These are phyloP conservation scores for Oreonectes daqikongensis DNA, from an alignment of 2,797 vertebrate species.

Conservation along the genomic window DNA sequence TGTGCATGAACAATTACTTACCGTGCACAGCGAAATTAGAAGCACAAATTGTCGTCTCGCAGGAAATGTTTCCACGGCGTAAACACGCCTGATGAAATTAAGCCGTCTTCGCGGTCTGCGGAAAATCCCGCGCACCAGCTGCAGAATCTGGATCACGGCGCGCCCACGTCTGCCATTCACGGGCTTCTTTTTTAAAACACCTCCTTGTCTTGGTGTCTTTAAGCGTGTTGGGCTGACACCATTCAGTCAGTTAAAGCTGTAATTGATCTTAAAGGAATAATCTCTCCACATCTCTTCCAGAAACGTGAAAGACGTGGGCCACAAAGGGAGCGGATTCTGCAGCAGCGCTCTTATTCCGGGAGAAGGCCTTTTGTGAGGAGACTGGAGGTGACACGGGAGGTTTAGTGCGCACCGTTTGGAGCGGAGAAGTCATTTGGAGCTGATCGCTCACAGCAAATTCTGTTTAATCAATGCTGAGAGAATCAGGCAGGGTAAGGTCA, in stretches of 20 bases:
- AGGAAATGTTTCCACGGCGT: constrained; percentile 25
- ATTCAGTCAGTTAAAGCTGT: constrained; percentile 62
- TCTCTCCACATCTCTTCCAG: constrained; percentile 58
- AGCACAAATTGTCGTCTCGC: constrained; percentile 30
- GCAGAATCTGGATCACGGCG: constrained; percentile 30
- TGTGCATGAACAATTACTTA: constrained; percentile 26
- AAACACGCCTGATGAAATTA: constrained; percentile 30
- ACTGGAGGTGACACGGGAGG: constrained; percentile 77
- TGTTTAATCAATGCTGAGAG: constrained; percentile 65
- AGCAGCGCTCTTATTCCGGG: constrained; percentile 21
- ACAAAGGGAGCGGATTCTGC: constrained; percentile 21
- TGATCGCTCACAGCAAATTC: constrained; percentile 70
- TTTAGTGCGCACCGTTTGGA: constrained; percentile 73
- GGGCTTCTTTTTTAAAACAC: constrained; percentile 37
- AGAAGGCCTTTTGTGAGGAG: constrained; percentile 72
- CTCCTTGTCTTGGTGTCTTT: constrained; percentile 46
- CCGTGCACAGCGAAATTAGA: constrained; percentile 9
- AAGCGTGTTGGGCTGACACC: constrained; percentile 54
- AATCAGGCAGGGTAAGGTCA: constrained; percentile 59
- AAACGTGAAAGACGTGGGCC: constrained; percentile 38
- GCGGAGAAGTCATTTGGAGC: constrained; percentile 72
- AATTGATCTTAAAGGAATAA: constrained; percentile 75
- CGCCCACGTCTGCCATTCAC: constrained; percentile 38
- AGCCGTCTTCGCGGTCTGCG: constrained; percentile 28
- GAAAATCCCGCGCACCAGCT: constrained; percentile 35